Evolutionary conservation across 2,888 invertebrate genomes (phyloP), one percentile per base, ranked within the genome.

Genomic region (Thyatira batis): DNA sequence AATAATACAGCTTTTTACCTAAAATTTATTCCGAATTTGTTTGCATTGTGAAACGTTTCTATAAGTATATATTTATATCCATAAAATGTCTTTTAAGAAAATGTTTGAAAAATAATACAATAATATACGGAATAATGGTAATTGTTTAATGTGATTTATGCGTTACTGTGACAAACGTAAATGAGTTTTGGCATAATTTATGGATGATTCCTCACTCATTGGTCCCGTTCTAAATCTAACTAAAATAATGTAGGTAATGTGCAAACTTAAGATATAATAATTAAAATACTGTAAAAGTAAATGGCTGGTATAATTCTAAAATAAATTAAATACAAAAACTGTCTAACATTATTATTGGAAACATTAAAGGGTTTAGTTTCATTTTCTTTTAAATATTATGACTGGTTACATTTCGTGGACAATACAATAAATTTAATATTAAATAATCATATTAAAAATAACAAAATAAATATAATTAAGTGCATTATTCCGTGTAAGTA

Each of bases 141-240:
- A 0, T 33, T 17, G 3, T 2, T 17, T 39, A n/a, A 2, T 39
- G 39, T 39, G 39, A 39, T 39, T 39, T 17, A 39, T 17, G 39
- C 39, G 39, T 39, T 17, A 17, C 39, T 39, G 39, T 39, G 39
- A 39, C 39, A 39, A 39, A 39, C 45, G 25, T 51, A n/a, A 1
- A 27, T 20, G 28, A 51, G n/a, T 3, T 6, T 2, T 17, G 28
- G 52, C 65, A 54, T 60, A 59, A 56, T 60, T 57, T 60, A 67
- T 62, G 62, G 60, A 67, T 49, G 25, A 49, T 20, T 20, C 43
- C 50, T 53, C 46, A 51, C 49, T 43, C 48, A 60, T 67, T 67
- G 67, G 67, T 67, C 67, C 67, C 67, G 59, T 46, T 59, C 65
- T 57, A 57, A 54, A 23, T 33, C 59, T 67, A 67, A 67, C 30